Conservation (phyloP, 2,113 vertebrate species). For the Anhinga rufa region DNA sequence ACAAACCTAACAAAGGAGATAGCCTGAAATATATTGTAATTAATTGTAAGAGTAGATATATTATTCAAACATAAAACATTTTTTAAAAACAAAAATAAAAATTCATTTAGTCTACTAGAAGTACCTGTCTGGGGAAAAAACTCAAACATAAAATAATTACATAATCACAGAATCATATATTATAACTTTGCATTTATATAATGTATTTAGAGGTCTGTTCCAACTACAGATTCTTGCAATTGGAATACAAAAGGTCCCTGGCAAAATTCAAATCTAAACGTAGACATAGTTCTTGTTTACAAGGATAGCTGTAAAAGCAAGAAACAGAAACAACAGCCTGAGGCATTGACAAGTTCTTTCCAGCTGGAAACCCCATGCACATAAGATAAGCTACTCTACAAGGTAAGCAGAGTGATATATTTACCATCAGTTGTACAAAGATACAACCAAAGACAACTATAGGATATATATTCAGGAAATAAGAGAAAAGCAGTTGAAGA, state of each 20-base stretch:
- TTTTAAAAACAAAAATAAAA: background rate
- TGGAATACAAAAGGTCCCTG: background rate
- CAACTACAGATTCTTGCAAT: background rate
- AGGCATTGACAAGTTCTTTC: background rate
- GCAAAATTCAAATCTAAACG: background rate
- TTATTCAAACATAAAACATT: background rate
- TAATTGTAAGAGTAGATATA: background rate
- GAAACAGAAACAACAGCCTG: conserved; percentile 32
- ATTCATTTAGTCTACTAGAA: background rate
- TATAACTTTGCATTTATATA: background rate
- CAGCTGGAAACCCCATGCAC: background rate
- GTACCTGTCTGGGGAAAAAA: background rate
- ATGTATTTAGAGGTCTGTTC: background rate
- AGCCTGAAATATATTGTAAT: background rate
- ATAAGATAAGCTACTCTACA: background rate
- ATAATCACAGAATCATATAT: background rate
- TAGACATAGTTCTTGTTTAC: background rate
- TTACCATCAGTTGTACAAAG: background rate
- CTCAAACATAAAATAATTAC: background rate
- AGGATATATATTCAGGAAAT: background rate
- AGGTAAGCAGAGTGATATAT: background rate
- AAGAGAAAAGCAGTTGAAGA: background rate
- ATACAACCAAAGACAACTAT: background rate
- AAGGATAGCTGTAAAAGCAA: background rate
- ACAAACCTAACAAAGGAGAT: background rate